Conservation (phyloP, 2,113 vertebrate genomes). For the Tetrao urogallus region DNA sequence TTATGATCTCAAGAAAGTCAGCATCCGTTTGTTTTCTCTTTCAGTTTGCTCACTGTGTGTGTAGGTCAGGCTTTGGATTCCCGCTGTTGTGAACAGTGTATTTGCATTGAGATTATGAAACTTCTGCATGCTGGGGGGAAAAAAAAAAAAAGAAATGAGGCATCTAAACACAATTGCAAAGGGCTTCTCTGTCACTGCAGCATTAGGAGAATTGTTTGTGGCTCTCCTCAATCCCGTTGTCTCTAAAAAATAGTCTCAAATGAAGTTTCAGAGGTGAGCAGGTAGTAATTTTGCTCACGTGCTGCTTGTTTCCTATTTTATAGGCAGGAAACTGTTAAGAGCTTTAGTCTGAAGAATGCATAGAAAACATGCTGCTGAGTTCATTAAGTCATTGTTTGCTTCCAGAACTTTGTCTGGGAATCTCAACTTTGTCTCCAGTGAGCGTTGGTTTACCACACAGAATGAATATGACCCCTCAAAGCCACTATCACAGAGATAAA, state of each 20-base stretch:
- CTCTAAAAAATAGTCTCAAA: not conserved
- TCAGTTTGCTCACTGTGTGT: not conserved
- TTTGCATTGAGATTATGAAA: not conserved
- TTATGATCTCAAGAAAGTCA: not conserved
- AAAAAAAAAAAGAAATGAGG: not conserved
- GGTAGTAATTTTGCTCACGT: not conserved
- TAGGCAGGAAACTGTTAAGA: not conserved
- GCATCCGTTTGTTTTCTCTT: not conserved
- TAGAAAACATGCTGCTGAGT: not conserved
- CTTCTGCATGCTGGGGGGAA: not conserved
- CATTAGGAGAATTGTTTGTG: not conserved
- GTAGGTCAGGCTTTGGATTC: not conserved
- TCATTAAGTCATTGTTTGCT: not conserved
- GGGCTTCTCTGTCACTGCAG: not conserved
- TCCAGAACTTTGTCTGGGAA: not conserved
- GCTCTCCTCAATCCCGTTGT: fast-evolving
- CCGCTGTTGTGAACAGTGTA: not conserved
- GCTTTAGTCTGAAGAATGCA: not conserved
- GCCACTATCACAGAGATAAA: fast-evolving
- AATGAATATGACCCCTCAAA: not conserved
- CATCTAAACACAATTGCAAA: not conserved
- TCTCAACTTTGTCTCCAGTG: not conserved
- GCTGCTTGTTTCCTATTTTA: not conserved
- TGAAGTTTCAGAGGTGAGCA: not conserved
- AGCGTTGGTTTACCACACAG: not conserved